A percentile compares a stretch with the other conserved stretches of the same genome.
phyloP scores from a whole-genome alignment of 2,797 vertebrate species.

The Urocyon cinereoargenteus region DNA sequence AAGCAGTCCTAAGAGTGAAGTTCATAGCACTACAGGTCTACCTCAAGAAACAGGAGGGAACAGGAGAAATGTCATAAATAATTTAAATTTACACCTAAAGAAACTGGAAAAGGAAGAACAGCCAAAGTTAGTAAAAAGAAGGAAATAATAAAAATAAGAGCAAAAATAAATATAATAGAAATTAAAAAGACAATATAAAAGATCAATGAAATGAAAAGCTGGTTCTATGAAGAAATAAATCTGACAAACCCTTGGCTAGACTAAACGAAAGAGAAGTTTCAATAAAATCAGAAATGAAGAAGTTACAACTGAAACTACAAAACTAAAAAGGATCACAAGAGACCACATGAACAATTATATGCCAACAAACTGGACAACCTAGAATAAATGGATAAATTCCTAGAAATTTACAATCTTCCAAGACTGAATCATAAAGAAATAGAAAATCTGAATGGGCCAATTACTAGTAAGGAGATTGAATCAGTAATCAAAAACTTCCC shows the following conservation, averaged over 20 bases:
- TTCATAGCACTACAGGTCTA: background rate
- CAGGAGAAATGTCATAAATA: background rate
- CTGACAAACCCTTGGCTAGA: background rate
- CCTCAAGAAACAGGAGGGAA: background rate
- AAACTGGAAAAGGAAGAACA: background rate
- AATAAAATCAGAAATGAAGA: background rate
- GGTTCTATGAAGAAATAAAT: background rate
- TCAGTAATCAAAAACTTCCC: background rate
- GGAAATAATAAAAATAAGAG: background rate
- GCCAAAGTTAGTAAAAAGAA: background rate
- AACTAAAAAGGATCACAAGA: background rate
- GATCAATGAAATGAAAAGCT: background rate
- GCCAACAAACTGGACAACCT: background rate
- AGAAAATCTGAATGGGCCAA: background rate
- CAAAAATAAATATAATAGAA: background rate
- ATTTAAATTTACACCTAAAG: background rate
- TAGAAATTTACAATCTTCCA: background rate
- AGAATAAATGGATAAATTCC: background rate
- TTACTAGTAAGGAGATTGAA: background rate
- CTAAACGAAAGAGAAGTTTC: background rate
- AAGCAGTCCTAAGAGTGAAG: background rate
- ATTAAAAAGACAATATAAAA: background rate
- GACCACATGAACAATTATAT: background rate
- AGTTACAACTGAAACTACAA: background rate
- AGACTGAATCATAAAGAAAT: background rate